Conservation (phyloP, 1,140 invertebrate species). For the Luehdorfia chinensis region DNA sequence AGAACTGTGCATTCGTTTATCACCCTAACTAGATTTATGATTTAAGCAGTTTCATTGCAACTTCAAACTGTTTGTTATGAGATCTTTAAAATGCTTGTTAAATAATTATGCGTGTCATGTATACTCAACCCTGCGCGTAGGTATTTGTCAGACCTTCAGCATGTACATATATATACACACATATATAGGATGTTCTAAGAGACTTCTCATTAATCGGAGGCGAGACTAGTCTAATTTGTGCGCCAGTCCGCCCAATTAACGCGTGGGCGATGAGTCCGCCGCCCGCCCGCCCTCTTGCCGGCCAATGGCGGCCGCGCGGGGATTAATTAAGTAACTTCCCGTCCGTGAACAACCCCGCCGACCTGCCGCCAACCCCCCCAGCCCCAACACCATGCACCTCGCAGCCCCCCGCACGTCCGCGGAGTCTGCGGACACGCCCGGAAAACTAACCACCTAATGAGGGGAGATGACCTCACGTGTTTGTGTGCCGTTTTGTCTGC, state of each 20-base stretch:
- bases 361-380: constrained; percentile 32
- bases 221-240: constrained; percentile 48
- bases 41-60: too few species aligned
- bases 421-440: constrained; percentile 75
- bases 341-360: constrained; percentile 35
- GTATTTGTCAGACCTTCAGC: too few species aligned
- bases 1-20: too few species aligned
- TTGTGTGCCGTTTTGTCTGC: constrained; percentile 70
- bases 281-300: constrained; percentile 48
- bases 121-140: too few species aligned
- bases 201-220: constrained; percentile 63
- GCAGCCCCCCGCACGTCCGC: constrained; percentile 43
- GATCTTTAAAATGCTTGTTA: too few species aligned
- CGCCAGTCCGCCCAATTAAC: constrained; percentile 68
- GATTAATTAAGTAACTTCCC: constrained; percentile 73
- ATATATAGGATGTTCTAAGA: too few species aligned
- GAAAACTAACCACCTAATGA: constrained; percentile 76
- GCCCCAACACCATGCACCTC: constrained; percentile 31
- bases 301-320: constrained; percentile 69
- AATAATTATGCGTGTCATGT: too few species aligned
- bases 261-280: constrained; percentile 63
- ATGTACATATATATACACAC: too few species aligned
- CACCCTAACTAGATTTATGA: too few species aligned
- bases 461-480: constrained; percentile 74
- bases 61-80: too few species aligned